Evolutionary conservation across 2,888 invertebrate species (phyloP), one percentile per base, ranked within the genome.

Genomic region (Nesidiocoris tenuis): DNA sequence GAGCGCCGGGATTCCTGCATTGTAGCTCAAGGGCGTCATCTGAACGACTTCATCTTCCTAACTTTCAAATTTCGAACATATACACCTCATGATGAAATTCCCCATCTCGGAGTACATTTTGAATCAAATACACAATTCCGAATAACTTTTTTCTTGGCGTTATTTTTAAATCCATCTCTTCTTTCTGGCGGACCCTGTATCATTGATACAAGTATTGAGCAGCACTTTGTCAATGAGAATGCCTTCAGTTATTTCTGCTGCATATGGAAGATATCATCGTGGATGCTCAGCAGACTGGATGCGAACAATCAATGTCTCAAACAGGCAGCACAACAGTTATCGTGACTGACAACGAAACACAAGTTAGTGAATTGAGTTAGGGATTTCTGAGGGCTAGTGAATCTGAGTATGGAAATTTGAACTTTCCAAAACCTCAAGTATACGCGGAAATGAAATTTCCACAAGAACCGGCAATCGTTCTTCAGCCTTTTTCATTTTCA

Each of bases 261-360:
- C 94, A 95, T 82, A 87, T 94, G 87, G 94, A 95, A 80, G 91
- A 93, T 80, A 90, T 94, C 65, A 74, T 74, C 64, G 16, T 74
- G 24, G 55, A 57, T 9, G 56, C 74, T 17, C n/a, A 21, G 21
- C 24, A 55, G 0, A 24, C 65, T 2, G 24, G 24, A 23, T 19
- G 18, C 16, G 24, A 74, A 0, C 56, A 23, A n/a, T 16, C 54
- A n/a, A 3, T 17, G 39, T 55, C 64, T n/a, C 17, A 21, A 19
- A 57, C 24, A 18, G 74, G 65, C 3, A 65, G 74, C 21, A 74
- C 65, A 16, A 74, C 74, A 17, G 3, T 74, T 9, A 23, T 64
- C 23, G 64, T 25, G 21, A 56, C 72, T 54, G 21, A 25, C 21
- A 39, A 59, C n/a, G 23, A 61, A 7, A 23, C n/a, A 23, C 59